Evolutionary conservation across 2,113 vertebrate species (phyloP).

Genomic region (Amazona vittata): DNA sequence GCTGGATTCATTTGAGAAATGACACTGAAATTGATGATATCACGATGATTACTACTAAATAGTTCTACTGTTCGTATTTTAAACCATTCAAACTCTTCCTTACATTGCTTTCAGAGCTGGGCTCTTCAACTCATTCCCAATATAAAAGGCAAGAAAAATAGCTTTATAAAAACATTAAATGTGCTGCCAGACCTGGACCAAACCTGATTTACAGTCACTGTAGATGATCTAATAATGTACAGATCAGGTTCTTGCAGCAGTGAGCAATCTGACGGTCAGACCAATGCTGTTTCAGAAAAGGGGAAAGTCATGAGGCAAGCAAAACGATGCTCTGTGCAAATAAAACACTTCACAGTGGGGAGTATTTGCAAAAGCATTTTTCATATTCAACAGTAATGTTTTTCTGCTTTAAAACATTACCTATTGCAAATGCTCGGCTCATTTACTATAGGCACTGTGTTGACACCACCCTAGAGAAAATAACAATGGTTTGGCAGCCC

Average conservation of each 20-base stretch:
- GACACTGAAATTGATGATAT: not conserved
- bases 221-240: slow-evolving; percentile 50
- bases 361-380: not conserved
- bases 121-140: not conserved
- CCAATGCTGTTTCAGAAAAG: slow-evolving; percentile 3
- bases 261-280: slow-evolving; percentile 33
- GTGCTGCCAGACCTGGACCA: not conserved
- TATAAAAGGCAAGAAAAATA: not conserved
- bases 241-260: slow-evolving; percentile 61
- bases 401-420: not conserved
- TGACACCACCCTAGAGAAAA: slow-evolving; percentile 23
- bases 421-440: not conserved
- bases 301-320: slow-evolving; percentile 2
- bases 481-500: slow-evolving; percentile 56
- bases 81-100: not conserved
- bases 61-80: not conserved
- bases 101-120: not conserved
- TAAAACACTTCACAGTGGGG: not conserved
- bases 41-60: not conserved
- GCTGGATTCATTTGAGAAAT: not conserved
- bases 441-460: not conserved
- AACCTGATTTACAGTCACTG: slow-evolving; percentile 41
- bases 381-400: not conserved
- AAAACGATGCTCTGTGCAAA: not conserved
- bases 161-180: not conserved